A percentile compares a stretch with the other conserved stretches of the same genome.
phyloP scores from a whole-genome alignment of 2,888 invertebrate species.

The Automeris io region DNA sequence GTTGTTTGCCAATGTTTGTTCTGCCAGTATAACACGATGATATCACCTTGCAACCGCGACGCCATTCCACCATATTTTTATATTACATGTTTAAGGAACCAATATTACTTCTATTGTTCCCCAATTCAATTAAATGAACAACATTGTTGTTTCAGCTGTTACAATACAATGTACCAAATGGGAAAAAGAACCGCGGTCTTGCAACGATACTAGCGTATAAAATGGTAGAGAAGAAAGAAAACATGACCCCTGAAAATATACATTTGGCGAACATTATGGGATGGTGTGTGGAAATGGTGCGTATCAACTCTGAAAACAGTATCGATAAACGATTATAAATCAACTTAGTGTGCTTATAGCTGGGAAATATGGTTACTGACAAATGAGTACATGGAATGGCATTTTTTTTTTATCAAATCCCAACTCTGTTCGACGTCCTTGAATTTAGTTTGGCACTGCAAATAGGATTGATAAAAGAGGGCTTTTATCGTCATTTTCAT shows the following conservation, averaged over 20 bases:
- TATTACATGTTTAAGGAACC: conserved; percentile 4
- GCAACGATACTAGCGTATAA: conserved; percentile 86
- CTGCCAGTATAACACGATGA: conserved; percentile 2
- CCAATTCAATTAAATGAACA: neutral
- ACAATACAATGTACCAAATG: conserved; percentile 94
- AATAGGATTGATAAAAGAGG: neutral
- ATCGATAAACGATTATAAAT: no score
- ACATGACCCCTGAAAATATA: conserved; percentile 86
- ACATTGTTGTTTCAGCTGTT: conserved; percentile 78
- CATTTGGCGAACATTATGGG: conserved; percentile 90
- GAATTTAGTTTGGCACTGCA: neutral
- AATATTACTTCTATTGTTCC: conserved; percentile 2
- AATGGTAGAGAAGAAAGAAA: conserved; percentile 80
- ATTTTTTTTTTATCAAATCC: neutral
- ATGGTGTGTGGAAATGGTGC: conserved; percentile 97
- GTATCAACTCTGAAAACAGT: conserved; percentile 38
- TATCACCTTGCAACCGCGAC: conserved; percentile 2
- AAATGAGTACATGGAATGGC: neutral
- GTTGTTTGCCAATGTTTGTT: conserved; percentile 1
- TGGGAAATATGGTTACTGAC: no score
- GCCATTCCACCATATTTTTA: conserved; percentile 2
- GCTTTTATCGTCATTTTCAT: neutral
- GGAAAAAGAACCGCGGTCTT: conserved; percentile 90
- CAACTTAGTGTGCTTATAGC: no score
- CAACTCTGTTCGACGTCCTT: neutral